Evolutionary conservation across 2,888 invertebrate species (phyloP).

Genomic region (Phengaris alcon): DNA sequence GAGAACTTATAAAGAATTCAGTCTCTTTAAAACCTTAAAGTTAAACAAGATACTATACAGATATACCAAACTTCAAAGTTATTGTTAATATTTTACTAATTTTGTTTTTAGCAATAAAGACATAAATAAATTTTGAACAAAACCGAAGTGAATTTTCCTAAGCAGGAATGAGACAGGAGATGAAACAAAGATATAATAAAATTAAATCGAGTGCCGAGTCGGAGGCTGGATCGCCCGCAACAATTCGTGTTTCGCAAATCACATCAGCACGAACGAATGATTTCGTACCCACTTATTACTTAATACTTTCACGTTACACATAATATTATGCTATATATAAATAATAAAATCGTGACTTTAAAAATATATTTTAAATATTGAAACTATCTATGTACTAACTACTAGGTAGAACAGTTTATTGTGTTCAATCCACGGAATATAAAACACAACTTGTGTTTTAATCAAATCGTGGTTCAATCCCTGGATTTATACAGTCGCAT

Average conservation of each 20-base stretch:
- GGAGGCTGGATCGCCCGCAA: slow-evolving; percentile 10
- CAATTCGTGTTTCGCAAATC: slow-evolving; percentile 24
- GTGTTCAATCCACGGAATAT: too few species aligned
- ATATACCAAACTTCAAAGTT: too few species aligned
- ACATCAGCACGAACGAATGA: slow-evolving; percentile 24
- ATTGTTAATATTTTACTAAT: too few species aligned
- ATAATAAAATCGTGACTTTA: not conserved
- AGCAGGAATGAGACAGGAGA: not conserved
- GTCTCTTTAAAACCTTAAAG: too few species aligned
- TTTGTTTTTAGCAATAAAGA: not conserved
- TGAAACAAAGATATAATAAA: slow-evolving; percentile 15
- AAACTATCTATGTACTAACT: too few species aligned
- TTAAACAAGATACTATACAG: too few species aligned
- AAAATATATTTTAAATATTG: not conserved
- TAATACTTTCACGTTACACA: not conserved
- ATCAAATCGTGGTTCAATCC: too few species aligned
- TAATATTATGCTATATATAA: not conserved
- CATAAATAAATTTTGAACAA: not conserved
- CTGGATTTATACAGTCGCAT: too few species aligned
- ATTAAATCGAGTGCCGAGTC: not conserved
- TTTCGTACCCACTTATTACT: not conserved
- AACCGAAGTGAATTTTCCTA: not conserved
- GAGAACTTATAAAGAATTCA: too few species aligned
- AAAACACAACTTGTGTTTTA: too few species aligned
- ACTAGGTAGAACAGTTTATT: too few species aligned